Conservation (phyloP, 2,797 vertebrate species). For the Uromys caudimaculatus region DNA sequence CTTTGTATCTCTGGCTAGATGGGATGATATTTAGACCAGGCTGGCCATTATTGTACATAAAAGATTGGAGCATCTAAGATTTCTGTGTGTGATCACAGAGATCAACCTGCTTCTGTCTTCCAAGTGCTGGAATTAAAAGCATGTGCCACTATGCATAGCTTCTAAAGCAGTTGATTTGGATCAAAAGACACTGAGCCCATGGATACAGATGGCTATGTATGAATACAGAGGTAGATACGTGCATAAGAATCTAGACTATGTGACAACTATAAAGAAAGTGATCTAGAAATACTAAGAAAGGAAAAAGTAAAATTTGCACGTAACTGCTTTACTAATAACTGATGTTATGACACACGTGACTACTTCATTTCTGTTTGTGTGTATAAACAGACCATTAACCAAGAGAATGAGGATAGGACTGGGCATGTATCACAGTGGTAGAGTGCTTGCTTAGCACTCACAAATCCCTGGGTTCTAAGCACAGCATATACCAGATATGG, state of each 20-base stretch:
- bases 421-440: neutral
- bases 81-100: too few relatives aligned
- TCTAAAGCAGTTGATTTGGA: neutral
- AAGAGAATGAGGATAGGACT: neutral
- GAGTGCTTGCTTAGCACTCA: neutral
- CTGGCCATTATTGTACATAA: too few relatives aligned
- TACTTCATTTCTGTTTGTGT: conserved; percentile 52
- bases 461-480: neutral
- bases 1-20: neutral
- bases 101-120: neutral
- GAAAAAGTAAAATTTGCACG: conserved; percentile 18
- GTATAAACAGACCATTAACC: neutral
- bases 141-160: neutral
- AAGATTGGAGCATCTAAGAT: too few relatives aligned
- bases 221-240: neutral
- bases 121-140: neutral
- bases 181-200: neutral
- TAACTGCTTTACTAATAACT: conserved; percentile 4
- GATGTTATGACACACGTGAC: conserved; percentile 18
- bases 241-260: conserved; percentile 1
- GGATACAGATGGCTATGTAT: neutral
- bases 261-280: conserved; percentile 12
- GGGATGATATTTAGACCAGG: neutral
- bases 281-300: conserved; percentile 38
- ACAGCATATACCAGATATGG: neutral